Evolutionary conservation across 1,140 invertebrate species (phyloP), one percentile per base, ranked within the genome.

Genomic region (Vollenhovia emeryi): DNA sequence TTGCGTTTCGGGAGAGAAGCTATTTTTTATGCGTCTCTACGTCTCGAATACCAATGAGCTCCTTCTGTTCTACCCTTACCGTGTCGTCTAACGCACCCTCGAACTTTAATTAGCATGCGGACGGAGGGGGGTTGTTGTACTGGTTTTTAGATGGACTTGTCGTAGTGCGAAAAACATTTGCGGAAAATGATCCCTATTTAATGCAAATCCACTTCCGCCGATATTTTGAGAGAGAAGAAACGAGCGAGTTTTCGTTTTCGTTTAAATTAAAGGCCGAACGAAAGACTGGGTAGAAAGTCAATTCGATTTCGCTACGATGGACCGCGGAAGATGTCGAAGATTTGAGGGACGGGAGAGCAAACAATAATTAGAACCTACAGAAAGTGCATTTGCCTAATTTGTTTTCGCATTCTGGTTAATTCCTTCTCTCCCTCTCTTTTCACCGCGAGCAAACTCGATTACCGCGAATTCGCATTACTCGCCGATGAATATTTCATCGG

Each of bases 331-430:
- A 68, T 79, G 60, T 36, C 60, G 48, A n/a, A 52, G 60, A 68
- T 79, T 79, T 52, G 60, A 7, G 43, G 60, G 76, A 83, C 74
- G 66, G 48, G 24, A 55, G 80, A 85, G 76, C 79, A 91, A 91
- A 91, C 86, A 90, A 82, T 86, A 89, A 90, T 91, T 91, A 86
- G 86, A 89, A 86, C 88, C 73, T 59, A 52, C 59, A 80, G 84
- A 74, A 74, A 83, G 48, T n/a, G 75, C 57, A 87, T 87, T 87
- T 90, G 52, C 88, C 86, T 89, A 89, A 90, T 89, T 89, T 84
- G 45, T 30, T 60, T 74, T 86, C 50, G 78, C 33, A 24, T 33
- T 57, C 59, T 87, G 74, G 71, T 86, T 75, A 86, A 62, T 50
- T 83, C 15, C 36, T 13, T 48, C 57, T 59, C 1, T 68, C n/a